A percentile compares a stretch with the other conserved stretches of the same genome.
These are phyloP conservation scores for Chaetogeoica ovagalla DNA, from an alignment of 2,888 invertebrate genomes.

Conservation along the genomic window DNA sequence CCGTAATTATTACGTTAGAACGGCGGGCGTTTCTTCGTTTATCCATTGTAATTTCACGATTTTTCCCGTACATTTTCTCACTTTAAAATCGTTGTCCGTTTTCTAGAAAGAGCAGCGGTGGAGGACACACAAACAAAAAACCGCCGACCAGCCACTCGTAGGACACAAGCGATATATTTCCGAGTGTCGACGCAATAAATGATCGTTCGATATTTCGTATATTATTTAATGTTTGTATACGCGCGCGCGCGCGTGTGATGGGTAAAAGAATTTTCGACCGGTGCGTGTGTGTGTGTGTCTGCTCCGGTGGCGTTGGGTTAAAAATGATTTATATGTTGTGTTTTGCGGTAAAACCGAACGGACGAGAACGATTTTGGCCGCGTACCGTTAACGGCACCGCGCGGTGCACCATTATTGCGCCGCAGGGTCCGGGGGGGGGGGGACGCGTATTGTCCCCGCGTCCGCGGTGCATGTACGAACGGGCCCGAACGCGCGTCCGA, in stretches of 20 bases:
- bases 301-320: slow-evolving; percentile 11
- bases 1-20: slow-evolving; percentile 11
- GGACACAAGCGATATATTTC: slow-evolving; percentile 36
- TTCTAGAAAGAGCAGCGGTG: background rate
- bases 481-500: too few relatives aligned
- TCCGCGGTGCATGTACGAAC: too few relatives aligned
- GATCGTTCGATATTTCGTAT: slow-evolving; percentile 18
- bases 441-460: background rate
- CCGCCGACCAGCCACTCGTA: background rate
- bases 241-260: background rate
- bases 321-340: slow-evolving; percentile 35
- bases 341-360: slow-evolving; percentile 33
- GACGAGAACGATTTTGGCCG: slow-evolving; percentile 28
- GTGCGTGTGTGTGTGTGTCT: slow-evolving; percentile 1
- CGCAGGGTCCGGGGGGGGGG: too few relatives aligned
- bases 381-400: slow-evolving; percentile 28
- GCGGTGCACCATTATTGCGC: slow-evolving; percentile 4
- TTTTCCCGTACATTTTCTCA: too few relatives aligned
- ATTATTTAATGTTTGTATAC: slow-evolving; percentile 25
- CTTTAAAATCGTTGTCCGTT: background rate
- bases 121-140: background rate
- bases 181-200: slow-evolving; percentile 28
- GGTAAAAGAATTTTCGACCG: slow-evolving; percentile 28
- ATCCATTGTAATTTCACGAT: background rate
- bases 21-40: too few relatives aligned